Evolutionary conservation across 2,797 vertebrate species (phyloP).

Genomic region (Platalea minor): DNA sequence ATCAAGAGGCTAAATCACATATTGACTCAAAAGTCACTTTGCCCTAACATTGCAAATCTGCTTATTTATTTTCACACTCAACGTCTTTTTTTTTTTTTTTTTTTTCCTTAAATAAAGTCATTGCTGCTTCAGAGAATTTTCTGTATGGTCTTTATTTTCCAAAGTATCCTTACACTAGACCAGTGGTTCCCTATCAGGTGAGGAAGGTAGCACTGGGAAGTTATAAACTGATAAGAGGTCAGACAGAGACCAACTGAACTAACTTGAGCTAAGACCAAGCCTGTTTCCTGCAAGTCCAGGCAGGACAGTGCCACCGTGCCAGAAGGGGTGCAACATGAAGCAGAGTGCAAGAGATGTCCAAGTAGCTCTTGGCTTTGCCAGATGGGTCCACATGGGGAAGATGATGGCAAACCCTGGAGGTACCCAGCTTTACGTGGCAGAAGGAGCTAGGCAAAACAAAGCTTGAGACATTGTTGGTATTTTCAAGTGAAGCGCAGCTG

Average conservation of each 20-base stretch:
- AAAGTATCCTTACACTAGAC: neutral
- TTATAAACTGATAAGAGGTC: neutral
- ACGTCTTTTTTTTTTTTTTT: neutral
- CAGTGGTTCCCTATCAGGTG: neutral
- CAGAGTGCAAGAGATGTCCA: neutral
- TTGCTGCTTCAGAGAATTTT: neutral
- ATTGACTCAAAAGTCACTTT: neutral
- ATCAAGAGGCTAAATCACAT: neutral
- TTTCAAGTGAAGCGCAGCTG: neutral
- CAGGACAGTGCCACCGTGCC: neutral
- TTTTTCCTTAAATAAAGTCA: neutral
- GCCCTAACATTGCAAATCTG: neutral
- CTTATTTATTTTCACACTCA: neutral
- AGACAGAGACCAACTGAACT: neutral
- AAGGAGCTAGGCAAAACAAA: neutral
- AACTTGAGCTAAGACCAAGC: neutral
- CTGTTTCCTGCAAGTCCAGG: neutral
- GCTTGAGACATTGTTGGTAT: neutral
- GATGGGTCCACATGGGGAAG: neutral
- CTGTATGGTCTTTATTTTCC: neutral
- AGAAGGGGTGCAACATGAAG: rapidly evolving
- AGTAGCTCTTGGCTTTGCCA: neutral
- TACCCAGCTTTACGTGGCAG: neutral
- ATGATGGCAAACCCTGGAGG: neutral
- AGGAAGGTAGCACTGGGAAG: neutral